Percentiles rank a stretch among this genome's conserved stretches.
phyloP scores from a whole-genome alignment of 2,797 vertebrate genomes.

The Lutjanus campechanus region DNA sequence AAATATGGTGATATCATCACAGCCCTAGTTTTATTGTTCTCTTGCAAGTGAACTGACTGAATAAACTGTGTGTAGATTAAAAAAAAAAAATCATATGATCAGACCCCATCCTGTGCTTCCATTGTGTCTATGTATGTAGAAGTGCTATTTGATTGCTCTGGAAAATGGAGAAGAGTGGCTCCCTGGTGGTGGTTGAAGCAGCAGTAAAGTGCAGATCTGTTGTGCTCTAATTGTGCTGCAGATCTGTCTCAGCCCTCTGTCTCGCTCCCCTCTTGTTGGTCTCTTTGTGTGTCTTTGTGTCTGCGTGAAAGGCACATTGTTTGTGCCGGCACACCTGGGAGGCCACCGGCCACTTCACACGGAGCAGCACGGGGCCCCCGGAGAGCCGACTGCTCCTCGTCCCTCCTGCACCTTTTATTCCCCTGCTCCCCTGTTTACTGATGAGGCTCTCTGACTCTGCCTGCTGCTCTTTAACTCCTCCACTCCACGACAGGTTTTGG shows the following conservation, averaged over 20 bases:
- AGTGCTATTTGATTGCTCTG: not conserved
- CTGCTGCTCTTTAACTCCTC: constrained; percentile 6
- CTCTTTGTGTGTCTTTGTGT: constrained; percentile 57
- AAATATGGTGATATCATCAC: too few species aligned
- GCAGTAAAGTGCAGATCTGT: constrained; percentile 13
- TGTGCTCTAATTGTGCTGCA: constrained; percentile 36
- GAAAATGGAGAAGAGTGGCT: constrained; percentile 20
- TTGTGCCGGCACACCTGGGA: constrained; percentile 62
- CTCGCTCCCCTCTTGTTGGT: constrained; percentile 11
- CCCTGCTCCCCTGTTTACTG: constrained; percentile 15
- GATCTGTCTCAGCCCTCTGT: constrained; percentile 8
- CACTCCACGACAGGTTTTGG: not conserved
- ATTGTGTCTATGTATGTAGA: constrained; percentile 8
- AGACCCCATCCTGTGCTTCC: not conserved
- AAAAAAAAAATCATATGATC: not conserved
- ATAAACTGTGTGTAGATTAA: not conserved
- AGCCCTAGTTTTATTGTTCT: not conserved
- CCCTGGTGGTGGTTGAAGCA: not conserved
- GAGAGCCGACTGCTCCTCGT: constrained; percentile 24
- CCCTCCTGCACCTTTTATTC: constrained; percentile 34
- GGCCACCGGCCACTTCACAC: constrained; percentile 30
- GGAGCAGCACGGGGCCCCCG: constrained; percentile 7
- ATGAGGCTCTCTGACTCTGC: constrained; percentile 16
- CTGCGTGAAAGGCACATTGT: constrained; percentile 63
- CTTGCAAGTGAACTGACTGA: not conserved